These are phyloP conservation scores for Escarpia spicata DNA, from an alignment of 2,888 invertebrate genomes.

Conservation along the genomic window DNA sequence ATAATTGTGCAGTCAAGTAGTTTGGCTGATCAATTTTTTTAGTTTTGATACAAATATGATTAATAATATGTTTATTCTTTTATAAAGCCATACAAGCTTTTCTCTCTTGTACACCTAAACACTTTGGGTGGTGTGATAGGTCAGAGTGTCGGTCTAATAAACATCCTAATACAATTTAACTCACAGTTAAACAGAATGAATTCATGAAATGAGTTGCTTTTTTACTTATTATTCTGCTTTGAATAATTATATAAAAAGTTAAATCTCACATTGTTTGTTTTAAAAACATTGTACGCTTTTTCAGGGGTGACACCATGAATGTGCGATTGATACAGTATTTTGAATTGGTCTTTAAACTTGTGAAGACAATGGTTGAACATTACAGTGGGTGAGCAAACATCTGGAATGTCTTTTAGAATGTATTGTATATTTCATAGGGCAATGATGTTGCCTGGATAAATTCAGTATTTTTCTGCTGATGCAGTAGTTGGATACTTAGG, in stretches of 20 bases:
- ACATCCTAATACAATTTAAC: no score
- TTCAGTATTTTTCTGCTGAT: no score
- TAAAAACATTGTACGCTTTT: conserved; percentile 27
- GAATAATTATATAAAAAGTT: neutral
- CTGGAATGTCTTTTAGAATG: neutral
- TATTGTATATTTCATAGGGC: neutral
- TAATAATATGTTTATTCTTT: no score
- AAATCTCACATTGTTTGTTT: neutral
- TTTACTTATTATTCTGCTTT: neutral
- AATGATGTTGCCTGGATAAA: no score
- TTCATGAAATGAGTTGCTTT: neutral
- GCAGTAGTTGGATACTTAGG: no score
- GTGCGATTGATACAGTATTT: conserved; percentile 55
- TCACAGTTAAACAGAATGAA: no score
- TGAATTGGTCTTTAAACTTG: conserved; percentile 57
- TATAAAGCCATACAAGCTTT: no score
- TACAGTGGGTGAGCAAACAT: conserved; percentile 47
- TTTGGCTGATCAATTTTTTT: no score
- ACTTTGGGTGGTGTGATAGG: neutral
- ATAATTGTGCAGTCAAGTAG: no score
- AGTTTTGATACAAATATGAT: no score
- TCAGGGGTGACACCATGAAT: conserved; percentile 54
- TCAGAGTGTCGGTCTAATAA: neutral
- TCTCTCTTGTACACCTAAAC: no score
- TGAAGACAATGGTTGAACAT: conserved; percentile 59